Percentiles rank a stretch among this genome's conserved stretches.
Conservation (phyloP, 2,888 invertebrate genomes). For the Rhamnusium bicolor region DNA sequence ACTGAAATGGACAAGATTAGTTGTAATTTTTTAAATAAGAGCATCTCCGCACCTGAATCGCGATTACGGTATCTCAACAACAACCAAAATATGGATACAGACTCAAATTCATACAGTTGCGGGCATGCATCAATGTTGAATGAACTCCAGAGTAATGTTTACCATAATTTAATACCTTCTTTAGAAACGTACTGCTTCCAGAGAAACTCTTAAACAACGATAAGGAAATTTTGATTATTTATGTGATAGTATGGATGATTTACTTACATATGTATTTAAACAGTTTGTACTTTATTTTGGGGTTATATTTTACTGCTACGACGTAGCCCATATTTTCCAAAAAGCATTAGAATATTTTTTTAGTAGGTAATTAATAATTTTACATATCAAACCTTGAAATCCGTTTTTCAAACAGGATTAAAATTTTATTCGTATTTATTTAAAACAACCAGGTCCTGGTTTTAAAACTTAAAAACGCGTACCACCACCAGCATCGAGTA, state of each 20-base stretch:
- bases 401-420: no score
- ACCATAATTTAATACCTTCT: slow-evolving; percentile 76
- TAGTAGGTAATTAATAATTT: no score
- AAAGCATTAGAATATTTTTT: not conserved
- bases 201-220: slow-evolving; percentile 46
- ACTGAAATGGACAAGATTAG: slow-evolving; percentile 25
- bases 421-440: no score
- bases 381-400: no score
- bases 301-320: not conserved
- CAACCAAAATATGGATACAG: slow-evolving; percentile 48
- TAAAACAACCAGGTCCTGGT: no score
- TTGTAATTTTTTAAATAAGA: slow-evolving; percentile 61
- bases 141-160: slow-evolving; percentile 76
- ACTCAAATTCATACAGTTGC: slow-evolving; percentile 71
- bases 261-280: slow-evolving; percentile 23
- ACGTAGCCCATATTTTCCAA: not conserved
- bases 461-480: no score
- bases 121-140: slow-evolving; percentile 79
- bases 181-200: slow-evolving; percentile 72
- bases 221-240: slow-evolving; percentile 51
- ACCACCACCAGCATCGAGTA: no score
- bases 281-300: slow-evolving; percentile 22
- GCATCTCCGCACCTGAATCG: slow-evolving; percentile 49
- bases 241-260: slow-evolving; percentile 52
- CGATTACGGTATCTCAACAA: slow-evolving; percentile 51